Base-by-base conservation (phyloP, 1,140 invertebrate species). In the Apocrypta bakeri region DNA sequence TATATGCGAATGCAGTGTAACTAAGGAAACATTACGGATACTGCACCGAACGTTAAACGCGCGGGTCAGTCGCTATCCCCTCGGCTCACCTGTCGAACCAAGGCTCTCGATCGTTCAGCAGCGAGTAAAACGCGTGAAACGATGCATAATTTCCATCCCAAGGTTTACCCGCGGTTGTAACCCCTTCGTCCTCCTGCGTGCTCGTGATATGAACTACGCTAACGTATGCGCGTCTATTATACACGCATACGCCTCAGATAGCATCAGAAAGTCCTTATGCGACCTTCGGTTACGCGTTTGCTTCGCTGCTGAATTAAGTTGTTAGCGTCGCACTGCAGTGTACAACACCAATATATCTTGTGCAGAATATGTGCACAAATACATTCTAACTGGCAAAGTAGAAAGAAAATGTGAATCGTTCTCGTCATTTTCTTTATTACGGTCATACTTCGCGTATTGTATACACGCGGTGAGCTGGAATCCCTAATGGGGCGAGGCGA, bases 401-500 rank as follows among this genome's bases (percentile, higher is more conserved):
- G n/a, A 72, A 24, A 6, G n/a, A 56, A 21, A 17, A 72, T 17
- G 83, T 85, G 63, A 27, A 25, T 66, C 63, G 24, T 12, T 86
- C 80, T 37, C 84, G 68, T 83, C 83, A 88, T 90, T 88, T 86
- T 86, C 81, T 85, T 89, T 88, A 89, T 90, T 90, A 87, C 87
- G 72, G 86, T 87, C 86, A 85, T 86, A 86, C 84, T 87, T 88
- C 85, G 87, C 74, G 74, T 84, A 79, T 73, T 85, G n/a, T 24
- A 14, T 9, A 8, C 2, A 17, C 63, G 27, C 24, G 42, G 40
- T 42, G 64, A 48, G 33, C 21, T 84, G 85, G 87, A 89, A 90
- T 91, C 86, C 87, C 73, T 89, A 91, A 91, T 90, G 87, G 85
- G 82, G 86, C 86, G 82, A n/a, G n/a, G n/a, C n/a, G n/a, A n/a